Evolutionary conservation across 2,888 invertebrate genomes (phyloP), one percentile per base, ranked within the genome.

Genomic region (Orthosia cruda): DNA sequence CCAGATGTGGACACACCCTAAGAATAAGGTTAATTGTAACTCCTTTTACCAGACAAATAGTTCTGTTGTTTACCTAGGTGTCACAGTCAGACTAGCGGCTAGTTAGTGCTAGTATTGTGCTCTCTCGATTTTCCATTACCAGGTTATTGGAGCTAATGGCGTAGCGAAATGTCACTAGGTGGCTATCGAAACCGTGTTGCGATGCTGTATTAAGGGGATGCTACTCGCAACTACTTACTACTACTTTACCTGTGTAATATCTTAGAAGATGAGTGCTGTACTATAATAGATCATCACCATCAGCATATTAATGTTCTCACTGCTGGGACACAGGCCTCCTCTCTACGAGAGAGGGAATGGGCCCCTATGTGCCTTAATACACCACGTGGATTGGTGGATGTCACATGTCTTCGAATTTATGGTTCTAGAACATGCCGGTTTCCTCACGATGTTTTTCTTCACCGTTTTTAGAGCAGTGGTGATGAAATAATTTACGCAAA

Each of bases 61-160:
- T 12, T n/a, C 2, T 23, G 2, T 63, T 40, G 15, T 68, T 18
- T 47, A 63, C 45, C 18, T 50, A 15, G 9, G 13, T 49, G 26
- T 64, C 50, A 52, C 23, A 15, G 47, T 23, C 49, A 62, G 55
- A 49, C 52, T 18, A n/a, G 12, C 18, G n/a, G 50, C 16, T 52
- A 57, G 26, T 62, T 57, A 20, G 62, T 57, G 45, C 13, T 47
- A 62, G n/a, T 47, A 57, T 52, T 57, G 26, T 55, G 3, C 50
- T 20, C 20, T 57, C 13, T n/a, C 4, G 45, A 63, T 76, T 76
- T 76, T 76, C 77, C 61, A 52, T 74, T 74, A 66, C 32, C 9
- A 16, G 23, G 50, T 67, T 32, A 76, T 64, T 32, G 32, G 45
- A 23, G 67, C 32, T 63, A 76, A 57, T 77, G 68, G 77, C 20